Evolutionary conservation across 2,888 invertebrate genomes (phyloP).

Genomic region (Stenurella melanura): DNA sequence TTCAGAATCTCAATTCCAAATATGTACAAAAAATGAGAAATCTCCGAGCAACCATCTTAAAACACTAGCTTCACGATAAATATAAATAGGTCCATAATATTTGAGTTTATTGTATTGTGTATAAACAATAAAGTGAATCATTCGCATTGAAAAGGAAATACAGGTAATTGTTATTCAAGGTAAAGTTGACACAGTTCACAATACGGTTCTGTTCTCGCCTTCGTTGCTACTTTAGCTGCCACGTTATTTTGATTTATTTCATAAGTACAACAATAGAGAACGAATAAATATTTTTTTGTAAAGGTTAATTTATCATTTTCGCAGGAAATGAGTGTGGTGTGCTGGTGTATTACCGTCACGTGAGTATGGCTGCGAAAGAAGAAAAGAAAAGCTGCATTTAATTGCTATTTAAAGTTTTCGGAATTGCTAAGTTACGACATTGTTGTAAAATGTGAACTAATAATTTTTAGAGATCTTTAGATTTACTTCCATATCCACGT

Average conservation of each 20-base stretch:
- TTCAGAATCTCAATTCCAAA: constrained; percentile 7
- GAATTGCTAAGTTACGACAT: neutral
- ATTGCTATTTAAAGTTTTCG: constrained; percentile 1
- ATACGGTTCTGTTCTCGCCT: constrained; percentile 54
- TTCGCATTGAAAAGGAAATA: constrained; percentile 67
- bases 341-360: constrained; percentile 1
- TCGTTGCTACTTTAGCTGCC: constrained; percentile 33
- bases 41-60: neutral
- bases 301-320: constrained; percentile 42
- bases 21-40: constrained; percentile 8
- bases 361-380: neutral
- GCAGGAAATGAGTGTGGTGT: constrained; percentile 29
- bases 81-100: constrained; percentile 4
- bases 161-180: constrained; percentile 72
- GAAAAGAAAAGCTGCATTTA: constrained; percentile 5
- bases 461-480: too few species aligned
- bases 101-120: constrained; percentile 39
- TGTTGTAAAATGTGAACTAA: too few species aligned
- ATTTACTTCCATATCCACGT: too few species aligned
- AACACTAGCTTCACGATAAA: constrained; percentile 9
- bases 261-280: constrained; percentile 28
- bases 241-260: constrained; percentile 32
- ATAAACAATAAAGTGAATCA: constrained; percentile 56
- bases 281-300: constrained; percentile 24
- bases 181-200: constrained; percentile 69